Base-by-base conservation (phyloP, 1,140 invertebrate species). In the Bombyx mori region DNA sequence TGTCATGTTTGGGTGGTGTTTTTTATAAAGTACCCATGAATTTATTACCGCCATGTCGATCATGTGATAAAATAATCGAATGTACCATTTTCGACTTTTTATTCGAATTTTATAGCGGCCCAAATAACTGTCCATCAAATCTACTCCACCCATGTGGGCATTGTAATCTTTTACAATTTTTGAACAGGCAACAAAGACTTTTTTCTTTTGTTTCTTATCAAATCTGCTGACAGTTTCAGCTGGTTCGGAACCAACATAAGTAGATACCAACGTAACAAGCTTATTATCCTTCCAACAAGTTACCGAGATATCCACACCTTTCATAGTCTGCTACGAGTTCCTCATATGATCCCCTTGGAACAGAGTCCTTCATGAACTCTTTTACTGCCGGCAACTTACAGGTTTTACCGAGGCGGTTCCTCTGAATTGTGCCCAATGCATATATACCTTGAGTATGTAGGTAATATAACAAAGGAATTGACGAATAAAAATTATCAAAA, bases 1-100 rank as follows among this genome's bases (percentile, higher is more conserved):
- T 56, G 45, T 66, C 64, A 60, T 62, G 44, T 75, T 60, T 77
- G 42, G 50, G 49, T 51, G 12, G 49, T 51, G 49, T 53, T 62
- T 62, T 53, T 58, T 62, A 52, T 58, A 62, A 35, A 58, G 50
- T 54, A 58, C 56, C 56, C 60, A 58, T 45, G 56, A 53, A 58
- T 62, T 62, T 56, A 62, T 62, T 42, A 62, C 18, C 18, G 65
- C 62, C 53, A 83, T 54, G 57, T 87, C 77, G 10, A 88, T 51
- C 7, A 86, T 57, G 57, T 54, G 53, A 54, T 54, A 44, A 45
- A 54, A 54, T 18, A 46, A 46, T 46, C 43, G 53, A 43, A 54
- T 46, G 43, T 54, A 45, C 53, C 53, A 54, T 44, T 54, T 54
- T 54, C 53, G 42, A 45, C 43, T 54, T 53, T 54, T 54, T 3